Conservation (phyloP, 2,113 vertebrate genomes). For the Zosterops lateralis region DNA sequence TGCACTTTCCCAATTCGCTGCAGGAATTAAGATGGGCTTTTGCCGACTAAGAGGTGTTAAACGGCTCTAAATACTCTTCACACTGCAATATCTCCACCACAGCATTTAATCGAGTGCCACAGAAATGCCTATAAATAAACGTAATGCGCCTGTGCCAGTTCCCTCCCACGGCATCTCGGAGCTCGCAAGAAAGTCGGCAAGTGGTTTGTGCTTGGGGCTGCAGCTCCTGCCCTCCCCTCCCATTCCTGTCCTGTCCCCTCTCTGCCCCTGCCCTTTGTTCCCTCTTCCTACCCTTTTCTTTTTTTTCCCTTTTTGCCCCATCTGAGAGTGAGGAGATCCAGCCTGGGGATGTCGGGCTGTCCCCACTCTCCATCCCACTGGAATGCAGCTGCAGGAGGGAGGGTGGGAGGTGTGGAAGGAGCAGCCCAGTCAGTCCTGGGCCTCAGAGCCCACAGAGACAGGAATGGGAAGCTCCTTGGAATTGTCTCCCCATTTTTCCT, state of each 20-base stretch:
- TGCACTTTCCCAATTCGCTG: neutral
- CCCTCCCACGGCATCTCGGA: constrained; percentile 42
- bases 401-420: neutral
- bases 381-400: neutral
- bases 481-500: fast-evolving
- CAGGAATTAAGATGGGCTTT: constrained; percentile 42
- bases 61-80: constrained; percentile 50
- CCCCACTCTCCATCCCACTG: fast-evolving
- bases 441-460: fast-evolving
- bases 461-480: neutral
- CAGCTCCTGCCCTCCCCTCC: neutral
- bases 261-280: neutral
- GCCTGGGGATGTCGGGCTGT: fast-evolving
- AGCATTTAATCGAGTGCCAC: constrained; percentile 59
- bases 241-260: neutral
- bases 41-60: constrained; percentile 58
- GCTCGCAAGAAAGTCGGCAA: neutral
- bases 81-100: constrained; percentile 46
- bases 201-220: constrained; percentile 6
- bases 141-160: constrained; percentile 25
- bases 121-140: constrained; percentile 59
- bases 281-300: fast-evolving
- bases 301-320: neutral
- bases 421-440: neutral
- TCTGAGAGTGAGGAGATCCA: fast-evolving